Conservation (phyloP, 2,113 vertebrate species). For the Gallinago paraguaiae region DNA sequence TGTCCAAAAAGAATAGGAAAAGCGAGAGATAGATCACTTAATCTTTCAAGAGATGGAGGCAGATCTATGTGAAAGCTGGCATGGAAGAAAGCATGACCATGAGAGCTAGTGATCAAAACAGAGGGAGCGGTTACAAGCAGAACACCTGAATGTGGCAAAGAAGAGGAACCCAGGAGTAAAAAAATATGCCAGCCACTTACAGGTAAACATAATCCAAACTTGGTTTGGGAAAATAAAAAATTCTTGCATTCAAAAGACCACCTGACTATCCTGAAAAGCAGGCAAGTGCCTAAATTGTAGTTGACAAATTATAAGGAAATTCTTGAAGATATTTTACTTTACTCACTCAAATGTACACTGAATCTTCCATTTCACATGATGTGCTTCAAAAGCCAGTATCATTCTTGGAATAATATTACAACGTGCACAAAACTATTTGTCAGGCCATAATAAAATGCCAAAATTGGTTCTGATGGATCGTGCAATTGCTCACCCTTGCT, state of each 20-base stretch:
- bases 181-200: not conserved
- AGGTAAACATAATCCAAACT: not conserved
- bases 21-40: not conserved
- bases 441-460: not conserved
- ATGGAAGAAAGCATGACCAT: not conserved
- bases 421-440: slow-evolving; percentile 9
- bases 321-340: not conserved
- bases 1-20: not conserved
- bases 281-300: not conserved
- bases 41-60: not conserved
- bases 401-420: not conserved
- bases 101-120: not conserved
- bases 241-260: not conserved
- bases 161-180: not conserved
- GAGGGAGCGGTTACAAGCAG: not conserved
- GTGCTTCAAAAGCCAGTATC: not conserved
- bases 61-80: not conserved
- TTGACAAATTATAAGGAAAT: not conserved
- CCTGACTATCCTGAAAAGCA: not conserved
- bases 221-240: not conserved
- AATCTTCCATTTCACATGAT: not conserved
- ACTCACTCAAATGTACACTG: not conserved
- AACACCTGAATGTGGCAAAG: not conserved
- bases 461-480: not conserved
- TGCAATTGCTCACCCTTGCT: not conserved